Conservation (phyloP, 2,888 invertebrate species). For the Amphipoea lucens region DNA sequence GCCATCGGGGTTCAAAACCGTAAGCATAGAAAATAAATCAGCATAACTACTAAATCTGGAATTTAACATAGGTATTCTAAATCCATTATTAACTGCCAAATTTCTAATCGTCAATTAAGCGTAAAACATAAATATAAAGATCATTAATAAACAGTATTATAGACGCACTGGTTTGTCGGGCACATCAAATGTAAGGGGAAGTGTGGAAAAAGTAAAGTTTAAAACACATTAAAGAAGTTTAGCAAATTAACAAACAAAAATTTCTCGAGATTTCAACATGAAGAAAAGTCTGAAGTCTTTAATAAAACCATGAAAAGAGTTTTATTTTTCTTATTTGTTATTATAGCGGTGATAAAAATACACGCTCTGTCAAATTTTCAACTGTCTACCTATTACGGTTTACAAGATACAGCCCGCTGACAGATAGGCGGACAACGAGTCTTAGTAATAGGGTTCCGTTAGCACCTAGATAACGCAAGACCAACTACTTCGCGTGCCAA, state of each 20-base stretch:
- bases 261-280: not conserved
- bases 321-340: too few species aligned
- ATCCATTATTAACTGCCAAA: slow-evolving; percentile 58
- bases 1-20: slow-evolving; percentile 34
- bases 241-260: not conserved
- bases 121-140: slow-evolving; percentile 47
- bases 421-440: too few species aligned
- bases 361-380: too few species aligned
- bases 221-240: too few species aligned
- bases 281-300: too few species aligned
- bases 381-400: too few species aligned
- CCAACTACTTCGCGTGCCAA: too few species aligned
- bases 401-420: too few species aligned
- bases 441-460: too few species aligned
- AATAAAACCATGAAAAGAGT: too few species aligned
- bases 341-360: too few species aligned
- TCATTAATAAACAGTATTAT: slow-evolving; percentile 51
- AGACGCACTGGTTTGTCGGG: slow-evolving; percentile 68
- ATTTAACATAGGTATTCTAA: slow-evolving; percentile 47
- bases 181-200: slow-evolving; percentile 51
- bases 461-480: too few species aligned
- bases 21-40: slow-evolving; percentile 50
- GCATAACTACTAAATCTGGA: slow-evolving; percentile 44
- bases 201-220: slow-evolving; percentile 31
- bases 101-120: slow-evolving; percentile 65